phyloP scores from a whole-genome alignment of 2,113 vertebrate genomes.

The Nestor notabilis region DNA sequence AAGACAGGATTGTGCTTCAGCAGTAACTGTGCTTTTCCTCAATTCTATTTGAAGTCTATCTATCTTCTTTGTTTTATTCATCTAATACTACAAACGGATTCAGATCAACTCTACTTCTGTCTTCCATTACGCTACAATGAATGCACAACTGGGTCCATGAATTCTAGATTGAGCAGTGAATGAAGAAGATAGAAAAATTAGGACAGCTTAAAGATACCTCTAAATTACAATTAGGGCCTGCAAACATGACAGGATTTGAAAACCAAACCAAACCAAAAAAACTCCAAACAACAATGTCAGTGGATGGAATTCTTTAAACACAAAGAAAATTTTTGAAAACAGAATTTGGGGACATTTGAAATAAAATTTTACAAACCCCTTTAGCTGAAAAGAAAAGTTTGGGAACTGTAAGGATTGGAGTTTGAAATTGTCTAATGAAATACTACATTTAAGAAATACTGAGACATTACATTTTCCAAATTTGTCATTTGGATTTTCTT shows the following conservation, averaged over 20 bases:
- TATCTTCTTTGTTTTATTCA: background rate
- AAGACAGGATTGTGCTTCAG: background rate
- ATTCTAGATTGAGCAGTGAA: background rate
- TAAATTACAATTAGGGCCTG: background rate
- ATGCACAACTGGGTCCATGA: background rate
- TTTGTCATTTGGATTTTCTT: background rate
- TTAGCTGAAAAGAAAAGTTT: background rate
- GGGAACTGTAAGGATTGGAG: background rate
- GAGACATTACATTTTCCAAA: background rate
- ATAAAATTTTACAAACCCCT: background rate
- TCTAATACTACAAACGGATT: background rate
- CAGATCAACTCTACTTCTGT: background rate
- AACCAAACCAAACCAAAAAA: background rate
- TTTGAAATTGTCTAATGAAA: background rate
- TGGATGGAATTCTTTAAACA: background rate
- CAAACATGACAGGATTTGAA: background rate
- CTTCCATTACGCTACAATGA: background rate
- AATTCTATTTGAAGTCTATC: background rate
- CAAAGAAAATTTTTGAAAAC: background rate
- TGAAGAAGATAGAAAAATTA: background rate
- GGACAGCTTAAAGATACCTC: background rate
- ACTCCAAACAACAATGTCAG: fast-evolving
- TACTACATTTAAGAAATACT: background rate
- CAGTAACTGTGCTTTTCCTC: background rate
- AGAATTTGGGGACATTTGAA: background rate